These are phyloP conservation scores for Condylostylus longicornis DNA, from an alignment of 1,140 invertebrate species.

Conservation along the genomic window DNA sequence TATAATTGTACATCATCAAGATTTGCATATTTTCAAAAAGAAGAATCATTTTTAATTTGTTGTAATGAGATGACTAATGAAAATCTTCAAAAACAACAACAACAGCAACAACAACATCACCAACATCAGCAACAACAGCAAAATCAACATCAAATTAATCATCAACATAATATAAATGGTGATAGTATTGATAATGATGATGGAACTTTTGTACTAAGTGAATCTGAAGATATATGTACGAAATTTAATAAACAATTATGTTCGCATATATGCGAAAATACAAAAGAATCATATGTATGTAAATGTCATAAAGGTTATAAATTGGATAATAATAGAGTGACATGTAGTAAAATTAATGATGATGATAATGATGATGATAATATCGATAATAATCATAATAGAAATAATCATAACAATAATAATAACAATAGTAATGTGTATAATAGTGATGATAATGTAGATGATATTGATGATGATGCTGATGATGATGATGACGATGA, in stretches of 20 bases:
- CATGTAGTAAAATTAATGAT: constrained; percentile 33
- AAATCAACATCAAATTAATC: not conserved
- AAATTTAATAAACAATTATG: constrained; percentile 45
- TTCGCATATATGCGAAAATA: constrained; percentile 50
- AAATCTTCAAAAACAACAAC: not conserved
- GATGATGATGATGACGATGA: constrained; percentile 11
- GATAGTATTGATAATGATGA: not conserved
- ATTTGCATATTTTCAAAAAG: constrained; percentile 18
- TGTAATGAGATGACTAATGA: constrained; percentile 9
- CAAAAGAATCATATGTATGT: constrained; percentile 50
- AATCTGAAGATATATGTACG: constrained; percentile 45
- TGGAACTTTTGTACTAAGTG: not conserved
- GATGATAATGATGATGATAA: constrained; percentile 17
- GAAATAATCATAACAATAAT: constrained; percentile 11
- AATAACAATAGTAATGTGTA: constrained; percentile 6
- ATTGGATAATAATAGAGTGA: constrained; percentile 43
- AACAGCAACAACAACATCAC: constrained; percentile 3
- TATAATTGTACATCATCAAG: constrained; percentile 20
- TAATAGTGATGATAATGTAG: constrained; percentile 10
- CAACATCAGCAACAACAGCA: not conserved
- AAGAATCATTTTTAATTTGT: constrained; percentile 23
- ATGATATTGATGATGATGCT: constrained; percentile 8
- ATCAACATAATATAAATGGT: constrained; percentile 4
- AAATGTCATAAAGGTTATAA: constrained; percentile 50
- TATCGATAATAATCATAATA: not conserved